Percentiles rank a stretch among this genome's conserved stretches.
phyloP scores from a whole-genome alignment of 2,888 invertebrate genomes.

The Chymomyza amoena region DNA sequence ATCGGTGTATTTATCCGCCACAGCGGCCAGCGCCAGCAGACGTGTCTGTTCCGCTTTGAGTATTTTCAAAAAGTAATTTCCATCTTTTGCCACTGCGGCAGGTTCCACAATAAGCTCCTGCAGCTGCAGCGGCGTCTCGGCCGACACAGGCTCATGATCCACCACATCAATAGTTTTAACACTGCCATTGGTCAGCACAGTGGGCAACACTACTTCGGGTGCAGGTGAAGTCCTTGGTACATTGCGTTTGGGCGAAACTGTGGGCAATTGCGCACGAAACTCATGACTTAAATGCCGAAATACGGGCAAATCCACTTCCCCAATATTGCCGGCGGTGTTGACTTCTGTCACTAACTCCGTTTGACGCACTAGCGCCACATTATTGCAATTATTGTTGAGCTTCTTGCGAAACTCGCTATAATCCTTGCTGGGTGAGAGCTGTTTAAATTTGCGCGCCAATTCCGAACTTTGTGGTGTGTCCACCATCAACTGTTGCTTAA shows the following conservation, averaged over 20 bases:
- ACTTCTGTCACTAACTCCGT: conserved; percentile 14
- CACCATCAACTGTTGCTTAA: conserved; percentile 35
- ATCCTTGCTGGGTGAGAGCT: conserved; percentile 74
- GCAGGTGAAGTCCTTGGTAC: conserved; percentile 39
- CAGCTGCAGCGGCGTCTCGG: conserved; percentile 9
- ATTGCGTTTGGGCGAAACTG: conserved; percentile 81
- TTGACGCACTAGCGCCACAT: conserved; percentile 27
- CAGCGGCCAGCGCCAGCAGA: conserved; percentile 84
- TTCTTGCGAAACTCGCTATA: conserved; percentile 72
- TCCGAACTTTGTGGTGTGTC: conserved; percentile 65
- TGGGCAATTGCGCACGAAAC: conserved; percentile 89
- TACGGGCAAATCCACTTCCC: conserved; percentile 83
- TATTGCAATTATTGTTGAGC: conserved; percentile 44
- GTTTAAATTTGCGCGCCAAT: conserved; percentile 77
- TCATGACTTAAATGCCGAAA: conserved; percentile 90
- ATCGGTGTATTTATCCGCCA: conserved; percentile 85
- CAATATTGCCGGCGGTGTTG: conserved; percentile 33
- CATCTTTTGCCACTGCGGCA: conserved; percentile 79
- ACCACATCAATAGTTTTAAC: conserved; percentile 49
- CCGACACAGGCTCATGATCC: conserved; percentile 47
- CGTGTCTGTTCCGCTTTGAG: conserved; percentile 87
- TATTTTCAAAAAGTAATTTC: conserved; percentile 87
- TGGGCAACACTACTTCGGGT: conserved; percentile 31
- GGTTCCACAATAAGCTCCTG: conserved; percentile 27
- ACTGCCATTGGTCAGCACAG: conserved; percentile 22